Evolutionary conservation across 2,797 vertebrate genomes (phyloP), one percentile per base, ranked within the genome.

Genomic region (Anisognathus igniventris): DNA sequence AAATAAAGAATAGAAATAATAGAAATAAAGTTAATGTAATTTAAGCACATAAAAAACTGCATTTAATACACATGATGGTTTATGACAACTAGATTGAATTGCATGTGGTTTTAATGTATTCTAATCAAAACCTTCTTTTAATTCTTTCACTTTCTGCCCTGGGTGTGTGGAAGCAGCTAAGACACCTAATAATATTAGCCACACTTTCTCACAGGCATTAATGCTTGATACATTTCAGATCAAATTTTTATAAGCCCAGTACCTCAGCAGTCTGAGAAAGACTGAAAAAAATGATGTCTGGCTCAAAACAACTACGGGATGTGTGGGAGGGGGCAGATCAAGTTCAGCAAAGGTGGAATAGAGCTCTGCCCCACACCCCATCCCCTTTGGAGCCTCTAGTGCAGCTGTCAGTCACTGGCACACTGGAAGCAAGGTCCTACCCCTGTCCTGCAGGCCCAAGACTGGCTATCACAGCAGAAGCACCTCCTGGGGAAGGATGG

Each of bases 261-360:
- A 58, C 5, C 13, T 51, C 40, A 66, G 25, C 22, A 73, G 40
- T 33, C 33, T n/a, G 39, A 61, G 45, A 58, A 37, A 66, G 39
- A 61, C 39, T 76, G 72, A 21, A 45, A 39, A 64, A 75, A 45
- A 30, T 7, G 1, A 18, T 30, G 16, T 10, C 28, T 33, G 17
- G 2, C 47, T 53, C 54, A 61, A 76, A 85, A n/a, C 28, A 53
- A 7, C 10, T 9, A 14, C 0, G 0, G 2, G 24, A 17, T 6
- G 30, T 13, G 7, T 40, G 21, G 39, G 33, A 76, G 39, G 6
- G 10, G 33, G 7, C 24, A 53, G 30, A 51, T 35, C 23, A 67
- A 28, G 23, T 27, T n/a, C 19, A 37, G 45, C 0, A 0, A 39
- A 53, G 23, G 54, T 68, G 30, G 28, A 53, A 60, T 7, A 24